Base-by-base conservation (phyloP, 2,888 invertebrate species). In the Drosophila silvestris region DNA sequence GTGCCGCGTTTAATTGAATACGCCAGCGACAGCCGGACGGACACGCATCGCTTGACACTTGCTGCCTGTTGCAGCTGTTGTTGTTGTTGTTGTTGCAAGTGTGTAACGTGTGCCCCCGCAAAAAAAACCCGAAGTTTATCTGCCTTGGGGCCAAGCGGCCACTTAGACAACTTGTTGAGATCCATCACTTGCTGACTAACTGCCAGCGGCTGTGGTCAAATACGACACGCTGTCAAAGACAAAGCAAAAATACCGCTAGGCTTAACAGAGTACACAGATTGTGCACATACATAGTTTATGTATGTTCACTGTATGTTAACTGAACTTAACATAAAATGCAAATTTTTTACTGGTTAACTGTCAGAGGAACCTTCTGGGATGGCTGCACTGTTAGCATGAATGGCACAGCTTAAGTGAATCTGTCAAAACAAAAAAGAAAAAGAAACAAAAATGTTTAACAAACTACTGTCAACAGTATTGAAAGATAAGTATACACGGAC, bases 1-100 rank as follows among this genome's bases (percentile, higher is more conserved):
- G 80, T 67, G 79, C 61, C 70, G 77, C 81, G 62, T 70, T 83
- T 80, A 85, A 85, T 85, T 89, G 69, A 84, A 77, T 70, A 77
- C 67, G 70, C 44, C 41, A 58, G 58, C 16, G 16, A 16, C 22
- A 79, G 64, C 56, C 66, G 51, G 69, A 63, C 53, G 64, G 77
- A 70, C 80, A 82, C 62, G 77, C 77, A 72, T 80, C 69, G 74
- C 69, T 82, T 82, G 87, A 87, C 85, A 89, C 85, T 85, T 85
- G 87, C 70, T 72, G 71, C 30, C 35, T 72, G 71, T 26, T 53
- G 32, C 16, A 53, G 30, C 35, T 47, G 57, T 22, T 52, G 52
- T 10, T 54, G 33, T n/a, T 12, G 9, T 19, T 53, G 60, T 16
- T 58, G 53, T 12, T 35, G 60, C 32, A 39, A 22, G 54, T 57